Evolutionary conservation across 2,113 vertebrate species (phyloP).

Genomic region (Oreochromis tanganicae): DNA sequence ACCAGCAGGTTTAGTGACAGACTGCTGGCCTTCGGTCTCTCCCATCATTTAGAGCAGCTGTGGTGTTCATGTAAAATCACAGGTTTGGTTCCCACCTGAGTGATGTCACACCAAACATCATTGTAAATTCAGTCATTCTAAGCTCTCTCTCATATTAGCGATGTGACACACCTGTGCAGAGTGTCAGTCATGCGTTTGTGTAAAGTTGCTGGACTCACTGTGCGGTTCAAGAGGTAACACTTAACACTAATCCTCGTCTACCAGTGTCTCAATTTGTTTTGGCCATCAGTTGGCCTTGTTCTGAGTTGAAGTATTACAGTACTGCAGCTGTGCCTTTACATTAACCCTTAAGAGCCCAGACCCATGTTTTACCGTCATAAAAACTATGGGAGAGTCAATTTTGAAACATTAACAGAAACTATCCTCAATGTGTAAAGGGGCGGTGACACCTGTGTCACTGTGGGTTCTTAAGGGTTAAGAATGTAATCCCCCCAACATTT

Average conservation of each 20-base stretch:
- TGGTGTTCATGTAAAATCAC: not conserved
- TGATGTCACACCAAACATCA: not conserved
- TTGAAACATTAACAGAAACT: too few relatives aligned
- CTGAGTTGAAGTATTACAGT: not conserved
- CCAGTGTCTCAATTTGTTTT: not conserved
- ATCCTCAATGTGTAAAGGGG: too few relatives aligned
- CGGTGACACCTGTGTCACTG: too few relatives aligned
- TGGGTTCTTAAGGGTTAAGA: too few relatives aligned
- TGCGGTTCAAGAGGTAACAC: not conserved
- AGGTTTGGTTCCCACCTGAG: not conserved
- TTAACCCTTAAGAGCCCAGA: too few relatives aligned
- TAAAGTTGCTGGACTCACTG: not conserved
- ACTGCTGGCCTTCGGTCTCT: not conserved
- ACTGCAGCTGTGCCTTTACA: fast-evolving
- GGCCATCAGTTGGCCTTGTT: not conserved
- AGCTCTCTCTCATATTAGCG: not conserved
- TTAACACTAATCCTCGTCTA: not conserved
- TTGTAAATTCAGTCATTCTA: not conserved
- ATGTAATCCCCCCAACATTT: not conserved
- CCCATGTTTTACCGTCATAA: too few relatives aligned
- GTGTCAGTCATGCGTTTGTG: not conserved
- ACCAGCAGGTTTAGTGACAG: not conserved
- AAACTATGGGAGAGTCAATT: too few relatives aligned
- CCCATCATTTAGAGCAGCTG: not conserved
- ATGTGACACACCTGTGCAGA: not conserved